Conservation (phyloP, 92 coral and sea anemone species). For the Virgularia gustaviana region DNA sequence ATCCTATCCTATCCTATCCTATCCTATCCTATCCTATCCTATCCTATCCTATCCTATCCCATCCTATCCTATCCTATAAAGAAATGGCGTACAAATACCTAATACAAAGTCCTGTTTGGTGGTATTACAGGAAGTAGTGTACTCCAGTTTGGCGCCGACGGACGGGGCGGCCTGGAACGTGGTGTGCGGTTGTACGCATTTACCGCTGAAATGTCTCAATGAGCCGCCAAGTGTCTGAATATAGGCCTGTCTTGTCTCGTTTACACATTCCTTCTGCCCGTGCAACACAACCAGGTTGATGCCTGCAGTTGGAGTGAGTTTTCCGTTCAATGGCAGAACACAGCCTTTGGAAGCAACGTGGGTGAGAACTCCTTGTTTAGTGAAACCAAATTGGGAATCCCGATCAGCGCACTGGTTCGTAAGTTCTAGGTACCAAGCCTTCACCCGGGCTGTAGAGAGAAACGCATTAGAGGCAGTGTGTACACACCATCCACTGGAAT, state of each 20-base stretch:
- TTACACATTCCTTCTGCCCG: background rate
- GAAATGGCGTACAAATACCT: background rate
- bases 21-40: too few relatives aligned
- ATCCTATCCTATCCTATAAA: background rate
- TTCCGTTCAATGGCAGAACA: constrained; percentile 6
- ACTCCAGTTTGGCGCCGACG: constrained; percentile 12
- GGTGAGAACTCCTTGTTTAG: background rate
- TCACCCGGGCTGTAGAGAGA: background rate
- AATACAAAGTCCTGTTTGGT: constrained; percentile 10
- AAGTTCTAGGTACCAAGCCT: constrained; percentile 11
- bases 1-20: too few relatives aligned
- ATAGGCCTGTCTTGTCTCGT: constrained; percentile 13
- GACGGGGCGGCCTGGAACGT: background rate
- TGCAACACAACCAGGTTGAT: background rate
- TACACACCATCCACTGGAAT: constrained; percentile 20
- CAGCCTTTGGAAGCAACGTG: constrained; percentile 19
- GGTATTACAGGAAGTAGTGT: constrained; percentile 6
- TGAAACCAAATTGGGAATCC: constrained; percentile 8
- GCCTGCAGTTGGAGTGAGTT: background rate
- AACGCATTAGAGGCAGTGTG: background rate
- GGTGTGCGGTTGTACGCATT: constrained; percentile 19
- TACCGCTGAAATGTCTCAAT: constrained; percentile 8
- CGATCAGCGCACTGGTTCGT: constrained; percentile 6
- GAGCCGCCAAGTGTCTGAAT: constrained; percentile 3
- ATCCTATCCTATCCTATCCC: too few relatives aligned